phyloP scores from a whole-genome alignment of 2,797 vertebrate species.

The Melopsittacus undulatus region DNA sequence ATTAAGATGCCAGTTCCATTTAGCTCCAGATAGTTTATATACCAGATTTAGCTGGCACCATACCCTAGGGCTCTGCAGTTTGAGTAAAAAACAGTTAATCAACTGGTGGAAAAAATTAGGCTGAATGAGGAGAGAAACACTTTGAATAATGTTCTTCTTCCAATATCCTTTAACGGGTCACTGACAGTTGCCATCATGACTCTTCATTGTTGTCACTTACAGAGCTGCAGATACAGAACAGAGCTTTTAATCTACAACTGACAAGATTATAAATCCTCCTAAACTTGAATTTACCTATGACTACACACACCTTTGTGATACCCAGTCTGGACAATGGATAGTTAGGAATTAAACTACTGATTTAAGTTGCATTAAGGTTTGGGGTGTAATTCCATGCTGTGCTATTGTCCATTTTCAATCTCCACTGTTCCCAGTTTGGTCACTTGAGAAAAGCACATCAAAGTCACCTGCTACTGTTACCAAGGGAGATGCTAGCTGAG shows the following conservation, averaged over 20 bases:
- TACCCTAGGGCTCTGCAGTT: background rate
- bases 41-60: background rate
- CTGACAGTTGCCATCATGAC: background rate
- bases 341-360: background rate
- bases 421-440: background rate
- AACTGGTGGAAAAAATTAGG: background rate
- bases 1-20: background rate
- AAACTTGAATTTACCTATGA: background rate
- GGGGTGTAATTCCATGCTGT: background rate
- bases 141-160: background rate
- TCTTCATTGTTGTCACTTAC: background rate
- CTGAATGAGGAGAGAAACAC: background rate
- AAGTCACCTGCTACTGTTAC: background rate
- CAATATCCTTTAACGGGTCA: background rate
- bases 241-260: background rate
- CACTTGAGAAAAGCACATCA: background rate
- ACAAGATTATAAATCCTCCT: background rate
- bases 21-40: background rate
- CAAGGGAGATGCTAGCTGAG: background rate
- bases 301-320: background rate
- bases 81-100: background rate
- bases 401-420: background rate
- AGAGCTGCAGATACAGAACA: background rate
- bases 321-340: accelerated
- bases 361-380: background rate